Base-by-base conservation (phyloP, 2,797 vertebrate species). In the Acanthornis magna region DNA sequence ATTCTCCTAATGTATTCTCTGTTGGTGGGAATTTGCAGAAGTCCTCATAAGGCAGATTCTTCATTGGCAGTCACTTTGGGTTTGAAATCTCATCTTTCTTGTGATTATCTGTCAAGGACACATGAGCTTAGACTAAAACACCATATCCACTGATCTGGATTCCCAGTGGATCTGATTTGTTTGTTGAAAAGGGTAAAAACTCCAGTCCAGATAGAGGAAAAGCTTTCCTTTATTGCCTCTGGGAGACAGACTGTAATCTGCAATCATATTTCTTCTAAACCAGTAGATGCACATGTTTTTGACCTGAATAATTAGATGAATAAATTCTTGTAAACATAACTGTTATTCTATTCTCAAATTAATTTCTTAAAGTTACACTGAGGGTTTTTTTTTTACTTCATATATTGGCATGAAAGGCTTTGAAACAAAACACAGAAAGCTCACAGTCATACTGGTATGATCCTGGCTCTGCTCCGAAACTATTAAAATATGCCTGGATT, bases 11-110 rank as follows among this genome's bases (percentile, higher is more conserved):
- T 10, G 7, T 30, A 34, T 20, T 5, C 30, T 72, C 10, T 18
- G 29, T 55, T 85, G 71, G n/a, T 54, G 23, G 66, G 60, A 74
- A 74, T 43, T 87, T 34, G 67, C 89, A 86, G 58, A 62, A 29
- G 9, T 50, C 22, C 61, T 77, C 54, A 17, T 50, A 71, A 63
- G 21, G 42, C 30, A 50, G 34, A 63, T 81, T 80, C 29, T 81
- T 57, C 40, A 40, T 7, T 65, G 82, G 51, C 38, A 80, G 70
- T 23, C 19, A 45, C n/a, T 75, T 81, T 66, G 29, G 19, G 61
- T 93, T 87, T 93, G 74, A 89, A 95, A 87, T 91, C 61, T 54
- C 58, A 67, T 88, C 40, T 94, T 88, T 73, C 79, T 87, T 58
- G 22, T 89, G 53, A 74, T 91, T 91, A 77, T 89, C 72, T 87